Evolutionary conservation across 2,888 invertebrate species (phyloP), one percentile per base, ranked within the genome.

Genomic region (Drosophila austrosaltans): DNA sequence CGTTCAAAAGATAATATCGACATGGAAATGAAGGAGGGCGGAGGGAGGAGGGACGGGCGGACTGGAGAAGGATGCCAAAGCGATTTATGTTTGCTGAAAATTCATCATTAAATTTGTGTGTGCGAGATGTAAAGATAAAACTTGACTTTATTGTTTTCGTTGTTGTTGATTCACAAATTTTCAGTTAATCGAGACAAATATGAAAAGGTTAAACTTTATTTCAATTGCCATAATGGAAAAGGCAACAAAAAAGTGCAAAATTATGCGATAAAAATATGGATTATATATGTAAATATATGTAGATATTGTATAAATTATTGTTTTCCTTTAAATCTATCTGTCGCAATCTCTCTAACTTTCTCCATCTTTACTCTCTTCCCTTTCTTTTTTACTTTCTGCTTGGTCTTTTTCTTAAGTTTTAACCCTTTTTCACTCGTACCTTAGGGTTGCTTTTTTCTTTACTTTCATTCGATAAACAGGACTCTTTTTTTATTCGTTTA

Each of bases 71-170:
- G 61, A 32, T 25, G 39, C 64, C 70, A 84, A 85, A 85, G 82
- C 84, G 84, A 85, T 85, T 89, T 85, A 85, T 85, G 85, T 71
- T 53, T 74, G 58, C 63, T 62, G 44, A 57, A 79, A 81, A 84
- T 85, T 84, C 84, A 85, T 89, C 89, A 85, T 85, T 79, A 82
- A 87, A 79, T 79, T 76, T 81, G 76, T 75, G 73, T 48, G 73
- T 48, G 53, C 62, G 69, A 57, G 79, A 79, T 75, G 76, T 76
- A 64, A 65, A 71, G 81, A 83, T 87, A 86, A 82, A 71, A 64
- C 68, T 56, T 60, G 48, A 59, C 66, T 63, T 44, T 56, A 42
- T 66, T 40, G 56, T 25, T 66, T 65, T 16, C 16, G 16, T 16
- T 63, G 62, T 42, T 61, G 76, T 56, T 75, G 75, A 63, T 74